Evolutionary conservation across 2,888 invertebrate species (phyloP).

Genomic region (Eupithecia pulchellata): DNA sequence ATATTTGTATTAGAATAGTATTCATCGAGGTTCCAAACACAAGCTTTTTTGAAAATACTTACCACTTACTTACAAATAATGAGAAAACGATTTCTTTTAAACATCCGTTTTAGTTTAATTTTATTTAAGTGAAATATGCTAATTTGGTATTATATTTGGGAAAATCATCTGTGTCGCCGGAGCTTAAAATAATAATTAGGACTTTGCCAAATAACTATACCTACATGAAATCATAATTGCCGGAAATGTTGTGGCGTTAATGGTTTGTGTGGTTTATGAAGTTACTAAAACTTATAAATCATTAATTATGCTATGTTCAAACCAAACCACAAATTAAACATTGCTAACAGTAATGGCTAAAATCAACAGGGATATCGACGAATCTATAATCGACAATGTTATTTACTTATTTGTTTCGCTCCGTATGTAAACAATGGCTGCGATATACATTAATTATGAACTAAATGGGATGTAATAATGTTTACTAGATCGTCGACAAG

Average conservation of each 20-base stretch:
- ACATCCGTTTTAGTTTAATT: too few relatives aligned
- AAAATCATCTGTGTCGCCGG: too few relatives aligned
- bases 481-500: neutral
- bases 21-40: too few relatives aligned
- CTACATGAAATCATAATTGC: constrained; percentile 13
- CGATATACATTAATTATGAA: neutral
- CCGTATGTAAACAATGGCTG: neutral
- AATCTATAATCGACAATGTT: neutral
- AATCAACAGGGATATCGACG: neutral
- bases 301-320: neutral
- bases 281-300: neutral
- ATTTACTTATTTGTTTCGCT: neutral
- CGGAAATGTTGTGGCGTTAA: constrained; percentile 2
- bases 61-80: too few relatives aligned
- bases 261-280: neutral
- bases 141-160: too few relatives aligned
- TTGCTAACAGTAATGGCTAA: neutral
- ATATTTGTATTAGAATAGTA: too few relatives aligned
- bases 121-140: too few relatives aligned
- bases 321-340: neutral
- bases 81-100: too few relatives aligned
- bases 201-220: neutral
- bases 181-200: neutral
- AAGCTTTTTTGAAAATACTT: too few relatives aligned
- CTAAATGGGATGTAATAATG: neutral